Conservation (phyloP, 2,797 vertebrate species). For the Cottoperca gobio region DNA sequence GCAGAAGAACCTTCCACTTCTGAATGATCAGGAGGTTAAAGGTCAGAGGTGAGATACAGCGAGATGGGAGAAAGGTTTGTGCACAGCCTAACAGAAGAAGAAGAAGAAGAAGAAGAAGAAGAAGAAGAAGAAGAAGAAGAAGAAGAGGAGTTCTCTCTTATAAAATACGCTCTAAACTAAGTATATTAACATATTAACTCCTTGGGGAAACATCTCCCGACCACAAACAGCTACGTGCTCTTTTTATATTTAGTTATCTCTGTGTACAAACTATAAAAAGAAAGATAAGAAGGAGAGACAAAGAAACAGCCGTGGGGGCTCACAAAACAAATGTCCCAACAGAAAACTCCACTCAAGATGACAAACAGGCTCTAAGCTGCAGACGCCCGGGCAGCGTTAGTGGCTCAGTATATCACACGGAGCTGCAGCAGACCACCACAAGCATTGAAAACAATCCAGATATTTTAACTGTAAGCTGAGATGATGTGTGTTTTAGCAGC, state of each 20-base stretch:
- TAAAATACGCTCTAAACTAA: not conserved
- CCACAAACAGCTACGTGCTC: not conserved
- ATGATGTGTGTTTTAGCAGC: constrained; percentile 36
- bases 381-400: constrained; percentile 15
- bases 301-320: not conserved
- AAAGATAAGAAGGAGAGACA: constrained; percentile 7
- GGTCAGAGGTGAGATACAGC: not conserved
- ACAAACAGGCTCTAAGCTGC: constrained; percentile 39
- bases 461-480: constrained; percentile 29
- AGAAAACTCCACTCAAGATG: constrained; percentile 34
- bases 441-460: constrained; percentile 31
- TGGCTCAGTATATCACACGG: constrained; percentile 27
- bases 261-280: constrained; percentile 14
- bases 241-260: constrained; percentile 23
- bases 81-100: too few relatives aligned
- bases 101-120: too few relatives aligned
- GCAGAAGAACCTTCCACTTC: constrained; percentile 12
- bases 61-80: not conserved
- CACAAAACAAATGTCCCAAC: constrained; percentile 40
- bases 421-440: constrained; percentile 30
- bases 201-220: not conserved
- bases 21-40: not conserved
- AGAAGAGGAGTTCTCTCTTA: not conserved
- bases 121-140: too few relatives aligned
- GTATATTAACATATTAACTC: constrained; percentile 16